Base-by-base conservation (phyloP, 2,113 vertebrate species). In the Syngnathoides biaculeatus region DNA sequence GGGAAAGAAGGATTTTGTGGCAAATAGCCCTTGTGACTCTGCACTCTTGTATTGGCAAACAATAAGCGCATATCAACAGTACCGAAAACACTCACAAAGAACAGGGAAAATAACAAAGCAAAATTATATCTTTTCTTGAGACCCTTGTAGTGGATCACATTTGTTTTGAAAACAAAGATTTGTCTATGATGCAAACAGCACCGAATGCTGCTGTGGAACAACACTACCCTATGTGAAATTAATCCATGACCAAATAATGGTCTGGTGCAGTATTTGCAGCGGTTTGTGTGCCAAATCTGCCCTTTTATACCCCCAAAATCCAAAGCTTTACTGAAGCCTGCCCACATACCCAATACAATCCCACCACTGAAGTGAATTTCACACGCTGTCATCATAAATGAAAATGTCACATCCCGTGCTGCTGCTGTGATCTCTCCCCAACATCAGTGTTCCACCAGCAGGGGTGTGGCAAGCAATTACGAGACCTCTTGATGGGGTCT, bases 391-490 rank as follows among this genome's bases (percentile, higher is more conserved):
- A 80, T 79, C 57, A 79, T 72, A 6, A 74, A 80, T 82, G 56
- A 68, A 85, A 86, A 87, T 86, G 86, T 82, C 86, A 87, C 40
- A 74, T 82, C 88, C 86, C 84, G 78, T 83, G 88, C 86, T 81
- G 78, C 75, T 66, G 79, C 78, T 79, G 84, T 83, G 80, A 88
- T 72, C 70, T 55, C 4, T 59, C 57, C 78, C 70, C 66, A 78
- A 57, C 83, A 83, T 79, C 79, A 71, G 64, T 64, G 72, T 68
- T 72, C 17, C 69, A 62, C 75, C 82, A 78, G 84, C 79, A 81
- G 74, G 79, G 69, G 78, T 57, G 71, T 26, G 43, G 59, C 72
- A 67, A 35, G 55, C 60, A 76, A 79, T 79, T 79, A 64, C 50
- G 50, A 10, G 52, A 43, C 58, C 22, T 14, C 26, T 40, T 26